Conservation (phyloP, 2,797 vertebrate genomes). For the Phalanger gymnotis region DNA sequence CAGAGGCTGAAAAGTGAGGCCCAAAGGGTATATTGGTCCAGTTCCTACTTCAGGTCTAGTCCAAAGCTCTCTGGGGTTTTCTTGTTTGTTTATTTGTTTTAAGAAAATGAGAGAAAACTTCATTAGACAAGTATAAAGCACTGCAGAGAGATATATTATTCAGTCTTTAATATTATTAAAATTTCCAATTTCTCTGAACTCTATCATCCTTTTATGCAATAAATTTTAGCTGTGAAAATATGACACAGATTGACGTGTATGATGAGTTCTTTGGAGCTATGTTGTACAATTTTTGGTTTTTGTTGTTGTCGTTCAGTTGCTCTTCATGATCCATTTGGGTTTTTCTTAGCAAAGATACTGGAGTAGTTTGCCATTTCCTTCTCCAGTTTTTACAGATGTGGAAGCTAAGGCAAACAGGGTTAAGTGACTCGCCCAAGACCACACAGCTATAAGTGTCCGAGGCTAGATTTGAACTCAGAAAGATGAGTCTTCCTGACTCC, state of each 20-base stretch:
- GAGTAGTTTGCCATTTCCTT: not conserved
- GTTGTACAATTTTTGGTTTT: not conserved
- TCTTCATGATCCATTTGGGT: not conserved
- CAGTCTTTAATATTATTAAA: not conserved
- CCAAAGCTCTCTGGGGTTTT: not conserved
- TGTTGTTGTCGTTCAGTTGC: no score
- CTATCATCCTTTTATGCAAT: not conserved
- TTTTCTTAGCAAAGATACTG: not conserved
- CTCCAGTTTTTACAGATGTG: not conserved
- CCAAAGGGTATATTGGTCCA: not conserved
- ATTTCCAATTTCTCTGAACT: not conserved
- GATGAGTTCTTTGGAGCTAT: not conserved
- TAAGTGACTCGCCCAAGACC: not conserved
- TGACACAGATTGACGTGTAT: not conserved
- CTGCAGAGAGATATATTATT: not conserved
- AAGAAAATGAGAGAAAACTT: not conserved
- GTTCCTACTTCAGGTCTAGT: not conserved
- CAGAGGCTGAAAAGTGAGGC: not conserved
- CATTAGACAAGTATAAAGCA: not conserved
- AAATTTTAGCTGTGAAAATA: not conserved
- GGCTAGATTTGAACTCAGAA: not conserved
- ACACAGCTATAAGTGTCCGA: not conserved
- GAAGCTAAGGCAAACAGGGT: not conserved
- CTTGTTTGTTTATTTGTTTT: not conserved
- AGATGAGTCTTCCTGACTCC: not conserved